Conservation (phyloP, 2,888 invertebrate genomes). For the Leptopilina myrica region DNA sequence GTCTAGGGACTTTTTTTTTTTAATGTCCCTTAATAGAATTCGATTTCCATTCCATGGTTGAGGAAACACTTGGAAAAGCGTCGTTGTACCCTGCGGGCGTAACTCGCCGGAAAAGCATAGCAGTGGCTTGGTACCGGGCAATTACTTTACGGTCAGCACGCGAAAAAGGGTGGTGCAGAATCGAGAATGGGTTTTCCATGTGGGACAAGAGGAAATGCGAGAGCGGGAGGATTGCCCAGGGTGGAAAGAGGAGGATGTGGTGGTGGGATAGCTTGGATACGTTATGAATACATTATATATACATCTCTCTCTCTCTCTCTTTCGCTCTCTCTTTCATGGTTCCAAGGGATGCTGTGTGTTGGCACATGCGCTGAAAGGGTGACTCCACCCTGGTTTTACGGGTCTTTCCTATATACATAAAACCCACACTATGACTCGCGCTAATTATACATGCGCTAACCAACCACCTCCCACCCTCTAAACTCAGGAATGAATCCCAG, state of each 20-base stretch:
- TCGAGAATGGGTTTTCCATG: conserved; percentile 56
- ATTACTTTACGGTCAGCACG: conserved; percentile 55
- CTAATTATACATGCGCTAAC: conserved; percentile 75
- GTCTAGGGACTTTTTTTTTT: conserved; percentile 33
- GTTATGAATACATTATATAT: conserved; percentile 74
- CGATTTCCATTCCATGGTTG: conserved; percentile 40
- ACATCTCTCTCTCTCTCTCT: conserved; percentile 41
- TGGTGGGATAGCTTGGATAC: conserved; percentile 59
- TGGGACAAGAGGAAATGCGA: conserved; percentile 53
- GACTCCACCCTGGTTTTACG: conserved; percentile 69
- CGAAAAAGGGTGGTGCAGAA: conserved; percentile 52
- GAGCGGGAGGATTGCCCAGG: conserved; percentile 51
- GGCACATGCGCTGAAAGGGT: conserved; percentile 72
- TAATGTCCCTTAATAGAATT: conserved; percentile 41
- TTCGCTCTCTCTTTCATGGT: conserved; percentile 50
- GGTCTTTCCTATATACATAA: conserved; percentile 29
- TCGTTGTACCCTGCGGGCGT: conserved; percentile 21
- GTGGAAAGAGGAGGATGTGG: conserved; percentile 1
- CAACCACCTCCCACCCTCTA: conserved; percentile 65
- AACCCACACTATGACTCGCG: conserved; percentile 54
- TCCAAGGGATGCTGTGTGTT: conserved; percentile 66
- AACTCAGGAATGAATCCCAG: conserved; percentile 46
- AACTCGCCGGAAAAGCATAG: conserved; percentile 38
- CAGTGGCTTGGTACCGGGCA: conserved; percentile 45
- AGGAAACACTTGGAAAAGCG: conserved; percentile 28